Conservation (phyloP, 2,113 vertebrate genomes). For the Malurus melanocephalus region DNA sequence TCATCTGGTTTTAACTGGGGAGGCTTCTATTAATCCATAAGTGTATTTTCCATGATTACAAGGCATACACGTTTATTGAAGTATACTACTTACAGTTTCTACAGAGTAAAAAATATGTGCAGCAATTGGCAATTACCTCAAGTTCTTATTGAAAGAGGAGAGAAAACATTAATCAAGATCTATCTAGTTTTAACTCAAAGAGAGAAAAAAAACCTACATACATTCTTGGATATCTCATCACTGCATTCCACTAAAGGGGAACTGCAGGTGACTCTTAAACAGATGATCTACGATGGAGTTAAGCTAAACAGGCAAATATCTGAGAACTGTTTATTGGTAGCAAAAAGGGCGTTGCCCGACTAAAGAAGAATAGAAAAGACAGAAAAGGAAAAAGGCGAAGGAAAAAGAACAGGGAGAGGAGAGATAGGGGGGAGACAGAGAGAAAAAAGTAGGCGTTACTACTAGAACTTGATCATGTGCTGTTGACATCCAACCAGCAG, state of each 20-base stretch:
- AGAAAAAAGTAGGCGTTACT: background rate
- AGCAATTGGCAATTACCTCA: background rate
- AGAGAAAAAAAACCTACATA: background rate
- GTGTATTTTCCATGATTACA: background rate
- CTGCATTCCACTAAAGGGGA: rapidly evolving
- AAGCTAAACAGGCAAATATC: background rate
- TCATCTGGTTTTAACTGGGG: background rate
- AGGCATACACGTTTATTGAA: background rate
- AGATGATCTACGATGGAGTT: background rate
- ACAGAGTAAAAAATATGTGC: background rate
- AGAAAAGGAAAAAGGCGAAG: background rate
- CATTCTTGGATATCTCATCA: background rate
- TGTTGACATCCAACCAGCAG: rapidly evolving
- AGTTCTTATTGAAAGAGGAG: background rate
- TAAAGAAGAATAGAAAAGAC: background rate
- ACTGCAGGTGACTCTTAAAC: background rate
- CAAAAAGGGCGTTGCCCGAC: background rate
- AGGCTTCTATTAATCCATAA: background rate
- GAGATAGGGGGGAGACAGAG: rapidly evolving
- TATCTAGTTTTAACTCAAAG: background rate
- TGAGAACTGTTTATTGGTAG: background rate
- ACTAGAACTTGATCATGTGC: background rate
- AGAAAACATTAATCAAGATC: background rate
- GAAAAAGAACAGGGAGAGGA: background rate
- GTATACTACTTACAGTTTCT: background rate